Percentiles rank a stretch among this genome's conserved stretches.
Conservation (phyloP, 2,888 invertebrate species). For the Marronus borbonicus region DNA sequence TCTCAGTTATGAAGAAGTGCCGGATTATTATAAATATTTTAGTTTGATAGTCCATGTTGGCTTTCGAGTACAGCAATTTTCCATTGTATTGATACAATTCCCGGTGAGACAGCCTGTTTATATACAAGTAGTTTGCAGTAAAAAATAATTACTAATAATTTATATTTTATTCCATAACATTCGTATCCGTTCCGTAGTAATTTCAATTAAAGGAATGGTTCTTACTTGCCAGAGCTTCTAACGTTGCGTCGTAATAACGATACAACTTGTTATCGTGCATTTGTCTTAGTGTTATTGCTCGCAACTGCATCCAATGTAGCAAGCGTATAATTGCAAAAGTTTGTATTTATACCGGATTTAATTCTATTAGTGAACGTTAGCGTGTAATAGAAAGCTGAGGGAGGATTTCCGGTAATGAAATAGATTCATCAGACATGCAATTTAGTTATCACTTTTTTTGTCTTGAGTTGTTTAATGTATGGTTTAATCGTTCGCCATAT, state of each 20-base stretch:
- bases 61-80: no score
- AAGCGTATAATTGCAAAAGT: conserved; percentile 15
- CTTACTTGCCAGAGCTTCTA: background rate
- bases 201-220: conserved; percentile 10
- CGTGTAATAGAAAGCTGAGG: background rate
- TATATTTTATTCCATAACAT: conserved; percentile 7
- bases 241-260: conserved; percentile 5
- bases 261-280: background rate
- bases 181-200: background rate
- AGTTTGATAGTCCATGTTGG: no score
- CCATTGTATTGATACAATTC: no score
- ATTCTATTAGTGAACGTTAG: conserved; percentile 8
- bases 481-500: background rate
- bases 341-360: conserved; percentile 7
- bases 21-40: no score
- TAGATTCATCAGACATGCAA: background rate
- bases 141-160: conserved; percentile 11
- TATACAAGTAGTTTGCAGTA: background rate
- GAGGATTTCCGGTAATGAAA: conserved; percentile 18
- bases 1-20: no score
- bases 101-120: background rate
- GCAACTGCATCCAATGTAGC: background rate
- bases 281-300: conserved; percentile 3
- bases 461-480: background rate
- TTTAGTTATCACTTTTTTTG: background rate